A percentile compares a stretch with the other conserved stretches of the same genome.
Conservation (phyloP, 2,797 vertebrate species). For the Crenuchus spilurus region DNA sequence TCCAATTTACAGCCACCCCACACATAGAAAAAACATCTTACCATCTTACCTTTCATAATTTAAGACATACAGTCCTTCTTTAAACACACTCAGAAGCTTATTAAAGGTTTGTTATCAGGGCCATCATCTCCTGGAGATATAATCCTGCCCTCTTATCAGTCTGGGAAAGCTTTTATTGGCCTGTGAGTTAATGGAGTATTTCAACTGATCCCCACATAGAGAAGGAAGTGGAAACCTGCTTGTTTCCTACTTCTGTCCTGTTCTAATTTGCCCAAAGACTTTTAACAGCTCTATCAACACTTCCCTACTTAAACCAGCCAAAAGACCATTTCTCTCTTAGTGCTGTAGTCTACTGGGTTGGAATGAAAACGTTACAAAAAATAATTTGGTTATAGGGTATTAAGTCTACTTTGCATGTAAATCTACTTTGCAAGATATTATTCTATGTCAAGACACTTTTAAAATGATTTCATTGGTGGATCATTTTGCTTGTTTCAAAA, state of each 20-base stretch:
- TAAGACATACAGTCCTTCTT: not conserved
- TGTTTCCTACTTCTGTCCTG: conserved; percentile 25
- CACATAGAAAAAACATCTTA: not conserved
- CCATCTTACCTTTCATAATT: not conserved
- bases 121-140: conserved; percentile 42
- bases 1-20: not conserved
- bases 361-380: no score
- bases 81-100: not conserved
- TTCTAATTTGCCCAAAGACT: conserved; percentile 12
- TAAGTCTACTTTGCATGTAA: no score
- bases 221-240: conserved; percentile 33
- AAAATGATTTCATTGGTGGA: no score
- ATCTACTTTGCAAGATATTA: no score
- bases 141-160: conserved; percentile 44
- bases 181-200: conserved; percentile 42
- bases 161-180: conserved; percentile 58
- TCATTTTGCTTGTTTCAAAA: no score
- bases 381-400: no score
- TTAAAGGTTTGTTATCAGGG: conserved; percentile 5
- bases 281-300: conserved; percentile 25
- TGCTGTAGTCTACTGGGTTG: no score
- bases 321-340: not conserved
- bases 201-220: conserved; percentile 41
- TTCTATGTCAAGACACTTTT: no score
- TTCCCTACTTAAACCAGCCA: not conserved